Conservation (phyloP, 2,888 invertebrate species). For the Platynereis dumerilii region DNA sequence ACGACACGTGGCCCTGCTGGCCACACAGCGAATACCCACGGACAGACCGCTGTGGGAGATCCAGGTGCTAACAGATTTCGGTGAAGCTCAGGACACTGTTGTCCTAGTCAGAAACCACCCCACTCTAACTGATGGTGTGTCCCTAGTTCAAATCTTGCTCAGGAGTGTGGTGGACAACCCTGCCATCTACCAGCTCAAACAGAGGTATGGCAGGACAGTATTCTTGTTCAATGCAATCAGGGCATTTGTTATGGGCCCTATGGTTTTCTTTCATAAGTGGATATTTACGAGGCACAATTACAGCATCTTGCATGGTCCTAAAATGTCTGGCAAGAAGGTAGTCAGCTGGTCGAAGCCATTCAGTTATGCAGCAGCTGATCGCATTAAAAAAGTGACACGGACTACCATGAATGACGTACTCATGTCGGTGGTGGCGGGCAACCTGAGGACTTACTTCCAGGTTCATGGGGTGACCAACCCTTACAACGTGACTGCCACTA, state of each 20-base stretch:
- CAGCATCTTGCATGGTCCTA: slow-evolving; percentile 62
- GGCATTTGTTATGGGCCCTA: slow-evolving; percentile 66
- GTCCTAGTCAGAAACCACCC: slow-evolving; percentile 67
- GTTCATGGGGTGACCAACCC: slow-evolving; percentile 66
- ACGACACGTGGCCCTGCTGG: slow-evolving; percentile 64
- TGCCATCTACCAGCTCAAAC: slow-evolving; percentile 50
- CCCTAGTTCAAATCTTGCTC: slow-evolving; percentile 63
- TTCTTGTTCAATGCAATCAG: slow-evolving; percentile 64
- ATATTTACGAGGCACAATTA: slow-evolving; percentile 63
- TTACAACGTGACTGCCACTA: slow-evolving; percentile 64
- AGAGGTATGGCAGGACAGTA: slow-evolving; percentile 62
- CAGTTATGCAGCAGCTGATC: slow-evolving; percentile 60
- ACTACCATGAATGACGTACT: slow-evolving; percentile 68
- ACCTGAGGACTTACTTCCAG: slow-evolving; percentile 66
- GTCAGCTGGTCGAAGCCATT: slow-evolving; percentile 67
- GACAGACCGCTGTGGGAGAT: slow-evolving; percentile 68
- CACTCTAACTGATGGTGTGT: slow-evolving; percentile 67
- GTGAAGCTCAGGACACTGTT: slow-evolving; percentile 62
- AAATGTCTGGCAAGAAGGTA: slow-evolving; percentile 52
- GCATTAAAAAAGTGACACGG: slow-evolving; percentile 68
- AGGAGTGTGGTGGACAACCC: slow-evolving; percentile 60
- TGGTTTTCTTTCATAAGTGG: slow-evolving; percentile 66
- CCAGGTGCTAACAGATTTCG: slow-evolving; percentile 65
- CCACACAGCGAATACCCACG: slow-evolving; percentile 62
- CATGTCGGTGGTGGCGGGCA: slow-evolving; percentile 67